A percentile compares a stretch with the other conserved stretches of the same genome.
Conservation (phyloP, 2,888 invertebrate species). For the Melieria picta region DNA sequence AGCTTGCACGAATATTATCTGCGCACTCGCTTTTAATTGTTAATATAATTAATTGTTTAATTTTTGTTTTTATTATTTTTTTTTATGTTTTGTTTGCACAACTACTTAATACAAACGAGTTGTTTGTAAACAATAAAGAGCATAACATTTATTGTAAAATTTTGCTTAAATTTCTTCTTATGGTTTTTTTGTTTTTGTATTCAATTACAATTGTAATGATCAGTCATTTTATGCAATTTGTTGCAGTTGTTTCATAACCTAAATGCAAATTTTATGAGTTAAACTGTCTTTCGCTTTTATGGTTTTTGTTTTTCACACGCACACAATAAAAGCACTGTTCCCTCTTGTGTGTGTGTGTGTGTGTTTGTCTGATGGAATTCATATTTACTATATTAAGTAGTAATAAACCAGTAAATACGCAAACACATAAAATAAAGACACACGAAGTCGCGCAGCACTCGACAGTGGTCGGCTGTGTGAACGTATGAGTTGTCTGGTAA, state of each 20-base stretch:
- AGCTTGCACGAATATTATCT: too few relatives aligned
- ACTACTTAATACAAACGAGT: constrained; percentile 46
- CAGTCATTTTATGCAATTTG: constrained; percentile 31
- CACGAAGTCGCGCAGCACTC: too few relatives aligned
- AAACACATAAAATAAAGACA: too few relatives aligned
- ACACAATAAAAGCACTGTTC: neutral
- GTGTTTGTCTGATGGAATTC: neutral
- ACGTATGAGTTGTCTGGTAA: too few relatives aligned
- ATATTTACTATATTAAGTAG: neutral
- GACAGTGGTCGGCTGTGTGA: too few relatives aligned
- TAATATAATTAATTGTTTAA: neutral
- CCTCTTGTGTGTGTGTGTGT: neutral
- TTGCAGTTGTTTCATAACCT: constrained; percentile 29
- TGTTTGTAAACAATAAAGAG: constrained; percentile 34
- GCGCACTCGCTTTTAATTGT: too few relatives aligned
- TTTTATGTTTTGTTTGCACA: too few relatives aligned
- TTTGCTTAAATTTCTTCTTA: too few relatives aligned
- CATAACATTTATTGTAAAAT: too few relatives aligned
- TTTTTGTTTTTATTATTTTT: constrained; percentile 33
- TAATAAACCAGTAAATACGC: neutral
- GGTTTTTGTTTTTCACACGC: neutral
- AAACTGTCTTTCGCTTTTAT: too few relatives aligned
- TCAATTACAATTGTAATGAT: constrained; percentile 10
- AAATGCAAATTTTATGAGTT: constrained; percentile 1
- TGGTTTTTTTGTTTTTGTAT: too few relatives aligned